These are phyloP conservation scores for Lerema accius DNA, from an alignment of 1,140 invertebrate species.

Conservation along the genomic window DNA sequence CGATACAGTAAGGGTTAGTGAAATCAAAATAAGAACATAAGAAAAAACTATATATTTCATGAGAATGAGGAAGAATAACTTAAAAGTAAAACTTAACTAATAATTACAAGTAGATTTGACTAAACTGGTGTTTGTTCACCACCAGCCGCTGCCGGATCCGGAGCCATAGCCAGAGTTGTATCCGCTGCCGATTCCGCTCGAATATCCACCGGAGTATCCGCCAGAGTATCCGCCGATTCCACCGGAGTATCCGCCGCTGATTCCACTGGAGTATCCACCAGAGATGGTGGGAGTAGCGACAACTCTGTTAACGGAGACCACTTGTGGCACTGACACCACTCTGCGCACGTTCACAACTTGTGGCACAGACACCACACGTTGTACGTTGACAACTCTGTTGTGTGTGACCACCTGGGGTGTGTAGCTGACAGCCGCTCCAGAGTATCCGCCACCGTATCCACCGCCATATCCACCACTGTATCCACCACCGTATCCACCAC, in stretches of 20 bases:
- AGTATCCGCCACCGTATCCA: too few relatives aligned
- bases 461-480: constrained; percentile 15
- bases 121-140: constrained; percentile 32
- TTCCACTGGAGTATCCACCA: too few relatives aligned
- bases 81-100: too few relatives aligned
- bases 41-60: too few relatives aligned
- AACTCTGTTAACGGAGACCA: constrained; percentile 59
- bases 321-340: constrained; percentile 46
- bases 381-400: constrained; percentile 51
- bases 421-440: constrained; percentile 20
- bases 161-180: constrained; percentile 24
- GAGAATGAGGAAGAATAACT: too few relatives aligned
- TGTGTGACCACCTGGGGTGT: constrained; percentile 42
- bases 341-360: constrained; percentile 45
- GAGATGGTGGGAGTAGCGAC: constrained; percentile 47
- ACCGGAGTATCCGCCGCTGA: constrained; percentile 30
- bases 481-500: constrained; percentile 1
- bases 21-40: too few relatives aligned
- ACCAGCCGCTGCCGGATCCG: constrained; percentile 34
- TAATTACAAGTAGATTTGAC: too few relatives aligned
- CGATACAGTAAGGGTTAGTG: too few relatives aligned
- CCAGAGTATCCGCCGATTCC: constrained; percentile 33
- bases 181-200: constrained; percentile 15
- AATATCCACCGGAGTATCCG: constrained; percentile 25
- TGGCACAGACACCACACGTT: constrained; percentile 47